Base-by-base conservation (phyloP, 1,140 invertebrate species). In the Sipha flava region DNA sequence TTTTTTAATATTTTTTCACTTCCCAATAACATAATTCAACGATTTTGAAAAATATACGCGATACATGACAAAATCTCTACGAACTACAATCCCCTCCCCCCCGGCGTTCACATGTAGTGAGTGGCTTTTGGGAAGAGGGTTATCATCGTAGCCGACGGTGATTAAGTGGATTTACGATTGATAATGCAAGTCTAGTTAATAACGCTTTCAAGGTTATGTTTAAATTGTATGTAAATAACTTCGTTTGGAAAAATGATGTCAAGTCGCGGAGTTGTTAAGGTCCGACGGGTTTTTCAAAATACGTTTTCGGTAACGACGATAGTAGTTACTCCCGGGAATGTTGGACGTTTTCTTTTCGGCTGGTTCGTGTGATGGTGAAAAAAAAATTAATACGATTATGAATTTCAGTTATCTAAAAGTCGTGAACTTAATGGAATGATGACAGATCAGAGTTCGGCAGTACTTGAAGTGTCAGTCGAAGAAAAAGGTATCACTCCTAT, bases 121-220 rank as follows among this genome's bases (percentile, higher is more conserved):
- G 40, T 1, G n/a, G n/a, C n/a, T n/a, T n/a, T n/a, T n/a, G 9
- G 40, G 40, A 14, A 14, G 12, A 10, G 34, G 21, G 64, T 66
- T 66, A 43, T 66, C 64, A 43, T n/a, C n/a, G n/a, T n/a, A n/a
- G n/a, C n/a, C n/a, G n/a, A n/a, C n/a, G n/a, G 40, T 66, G 40
- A 66, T 23, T 14, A 43, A 66, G 21, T 21, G 2, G 37, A 66
- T n/a, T n/a, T n/a, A n/a, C n/a, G n/a, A n/a, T 14, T 66, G 64
- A 66, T 66, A 66, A 21, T 23, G 37, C n/a, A n/a, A n/a, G 49
- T 43, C 14, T 12, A 16, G 21, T 40, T 66, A 43, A 66, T 66
- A 66, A 66, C 64, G 12, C 64, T 66, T 66, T 66, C 64, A 66
- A 66, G 64, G 64, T 66, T 66, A 66, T 66, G 64, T 66, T 66